phyloP scores from a whole-genome alignment of 1,140 invertebrate species.

The Anastrepha ludens region DNA sequence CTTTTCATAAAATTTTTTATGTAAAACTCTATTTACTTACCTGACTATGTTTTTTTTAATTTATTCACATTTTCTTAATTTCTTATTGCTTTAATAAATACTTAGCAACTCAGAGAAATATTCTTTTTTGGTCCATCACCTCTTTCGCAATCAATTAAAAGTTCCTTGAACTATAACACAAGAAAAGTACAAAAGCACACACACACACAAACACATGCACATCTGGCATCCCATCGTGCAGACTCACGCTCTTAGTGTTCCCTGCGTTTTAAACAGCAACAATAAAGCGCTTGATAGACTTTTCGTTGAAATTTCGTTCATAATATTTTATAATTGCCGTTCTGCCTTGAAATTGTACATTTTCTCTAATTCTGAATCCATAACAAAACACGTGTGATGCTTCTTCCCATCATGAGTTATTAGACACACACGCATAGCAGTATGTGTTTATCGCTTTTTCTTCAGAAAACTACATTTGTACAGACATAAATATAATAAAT shows the following conservation, averaged over 20 bases:
- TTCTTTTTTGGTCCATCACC: neutral
- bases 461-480: neutral
- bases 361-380: neutral
- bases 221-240: neutral
- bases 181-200: too few species aligned
- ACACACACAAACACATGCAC: neutral
- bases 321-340: neutral
- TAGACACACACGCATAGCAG: neutral
- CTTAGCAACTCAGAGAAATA: too few species aligned
- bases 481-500: slow-evolving; percentile 1
- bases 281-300: neutral
- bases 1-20: too few species aligned
- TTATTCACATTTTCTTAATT: too few species aligned
- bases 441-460: neutral
- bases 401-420: neutral
- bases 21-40: too few species aligned
- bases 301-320: neutral
- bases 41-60: too few species aligned
- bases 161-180: neutral
- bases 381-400: neutral
- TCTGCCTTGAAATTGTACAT: neutral
- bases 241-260: neutral
- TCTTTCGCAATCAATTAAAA: neutral
- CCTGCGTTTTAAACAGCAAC: too few species aligned
- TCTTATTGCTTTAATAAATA: too few species aligned